phyloP scores from a whole-genome alignment of 2,113 vertebrate species.

The Diadophis punctatus region DNA sequence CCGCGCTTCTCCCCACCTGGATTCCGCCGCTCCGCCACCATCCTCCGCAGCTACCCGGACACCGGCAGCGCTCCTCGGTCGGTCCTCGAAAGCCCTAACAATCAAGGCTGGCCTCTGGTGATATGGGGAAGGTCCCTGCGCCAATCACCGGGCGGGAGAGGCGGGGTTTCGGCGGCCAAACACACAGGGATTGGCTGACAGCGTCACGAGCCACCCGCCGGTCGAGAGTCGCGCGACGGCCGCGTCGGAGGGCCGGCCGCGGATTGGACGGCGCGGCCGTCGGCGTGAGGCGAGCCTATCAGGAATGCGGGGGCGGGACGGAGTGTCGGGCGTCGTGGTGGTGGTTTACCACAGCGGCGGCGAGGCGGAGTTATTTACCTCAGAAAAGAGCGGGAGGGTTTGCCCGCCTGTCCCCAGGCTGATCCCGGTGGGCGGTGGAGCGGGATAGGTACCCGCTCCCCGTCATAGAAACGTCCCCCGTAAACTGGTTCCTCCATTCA shows the following conservation, averaged over 20 bases:
- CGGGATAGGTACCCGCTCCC: fast-evolving
- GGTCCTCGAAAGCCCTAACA: background rate
- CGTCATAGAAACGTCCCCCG: background rate
- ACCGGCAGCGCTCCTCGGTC: background rate
- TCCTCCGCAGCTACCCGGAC: background rate
- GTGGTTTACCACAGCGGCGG: background rate
- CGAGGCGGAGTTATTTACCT: background rate
- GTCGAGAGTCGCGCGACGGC: background rate
- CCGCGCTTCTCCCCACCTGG: background rate
- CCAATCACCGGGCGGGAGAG: background rate
- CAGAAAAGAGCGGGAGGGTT: background rate
- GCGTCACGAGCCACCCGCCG: background rate
- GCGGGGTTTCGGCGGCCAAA: background rate
- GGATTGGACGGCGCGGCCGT: background rate
- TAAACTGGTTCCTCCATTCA: background rate
- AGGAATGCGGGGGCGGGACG: background rate
- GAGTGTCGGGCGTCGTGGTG: background rate
- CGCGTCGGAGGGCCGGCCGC: too few relatives aligned
- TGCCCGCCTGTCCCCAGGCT: background rate
- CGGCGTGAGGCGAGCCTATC: background rate
- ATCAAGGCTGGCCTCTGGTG: background rate
- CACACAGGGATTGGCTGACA: background rate
- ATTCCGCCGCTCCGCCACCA: background rate
- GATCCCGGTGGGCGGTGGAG: background rate
- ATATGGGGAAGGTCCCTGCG: background rate